Base-by-base conservation (phyloP, 2,797 vertebrate genomes). In the Cyclura pinguis region DNA sequence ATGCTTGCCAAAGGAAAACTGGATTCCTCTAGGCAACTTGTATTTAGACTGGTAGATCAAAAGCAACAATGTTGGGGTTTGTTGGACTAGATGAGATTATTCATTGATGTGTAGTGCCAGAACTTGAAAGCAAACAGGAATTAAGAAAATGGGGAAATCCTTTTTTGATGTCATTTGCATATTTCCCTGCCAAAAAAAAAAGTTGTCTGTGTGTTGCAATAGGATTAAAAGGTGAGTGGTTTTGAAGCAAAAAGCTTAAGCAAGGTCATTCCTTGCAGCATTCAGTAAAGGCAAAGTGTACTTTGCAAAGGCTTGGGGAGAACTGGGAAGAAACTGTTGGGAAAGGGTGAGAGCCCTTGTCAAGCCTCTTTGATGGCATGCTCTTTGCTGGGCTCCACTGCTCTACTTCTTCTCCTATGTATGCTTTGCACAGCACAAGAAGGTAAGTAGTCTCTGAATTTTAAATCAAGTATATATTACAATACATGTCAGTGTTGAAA, bases 131-230 rank as follows among this genome's bases (percentile, higher is more conserved):
- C 38, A 90, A 80, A 64, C 86, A 86, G 69, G 85, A 84, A 93
- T 84, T 69, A 76, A 86, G 85, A 88, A 93, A 90, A 57, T 88
- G 88, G 73, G 50, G 62, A 92, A 88, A 0, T 67, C 91, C 93
- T 62, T 38, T 86, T 77, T 59, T 38, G 4, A 32, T 85, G 81
- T 94, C 74, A 52, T 92, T 96, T 94, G 74, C 92, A 94, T 90
- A 86, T 83, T 9, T 55, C 64, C 80, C 42, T 86, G 83, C 76
- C 59, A 0, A 20, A 7, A 42, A 62, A 74, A 29, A 87, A 87
- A 89, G 29, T 87, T 88, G 85, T 92, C 80, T 93, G 76, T 92
- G 14, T 89, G 94, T 96, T 93, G 95, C 96, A 96, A 96, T 88
- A 96, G 94, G 2, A 81, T 95, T 78, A 94, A 92, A 72, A 47